phyloP scores from a whole-genome alignment of 1,140 invertebrate species.

The Leptopilina clavipes region DNA sequence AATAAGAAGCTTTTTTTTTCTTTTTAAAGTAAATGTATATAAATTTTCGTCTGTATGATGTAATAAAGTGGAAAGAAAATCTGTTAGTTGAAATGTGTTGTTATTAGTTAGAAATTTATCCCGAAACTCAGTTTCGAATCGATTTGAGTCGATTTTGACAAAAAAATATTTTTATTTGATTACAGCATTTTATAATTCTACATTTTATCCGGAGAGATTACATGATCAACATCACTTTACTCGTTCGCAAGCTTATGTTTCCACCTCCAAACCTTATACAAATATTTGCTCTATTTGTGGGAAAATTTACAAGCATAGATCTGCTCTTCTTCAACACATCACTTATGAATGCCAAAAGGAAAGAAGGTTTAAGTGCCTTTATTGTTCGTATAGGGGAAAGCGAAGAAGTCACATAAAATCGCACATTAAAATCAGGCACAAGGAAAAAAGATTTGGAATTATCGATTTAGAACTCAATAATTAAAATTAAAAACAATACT shows the following conservation, averaged over 20 bases:
- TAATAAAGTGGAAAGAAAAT: too few species aligned
- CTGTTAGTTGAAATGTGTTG: too few species aligned
- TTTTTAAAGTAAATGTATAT: too few species aligned
- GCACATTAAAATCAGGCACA: slow-evolving; percentile 62
- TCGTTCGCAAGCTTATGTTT: slow-evolving; percentile 16
- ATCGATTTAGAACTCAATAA: slow-evolving; percentile 11
- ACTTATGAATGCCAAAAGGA: slow-evolving; percentile 77
- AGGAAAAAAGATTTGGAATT: neutral
- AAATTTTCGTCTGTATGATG: too few species aligned
- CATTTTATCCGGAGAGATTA: slow-evolving; percentile 1
- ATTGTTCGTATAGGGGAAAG: slow-evolving; percentile 74
- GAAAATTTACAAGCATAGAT: slow-evolving; percentile 74
- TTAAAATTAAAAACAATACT: neutral
- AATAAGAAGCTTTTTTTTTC: too few species aligned
- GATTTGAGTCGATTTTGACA: too few species aligned
- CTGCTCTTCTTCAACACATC: slow-evolving; percentile 69
- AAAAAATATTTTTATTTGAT: neutral
- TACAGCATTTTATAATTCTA: neutral
- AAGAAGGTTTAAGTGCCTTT: slow-evolving; percentile 76
- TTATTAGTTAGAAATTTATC: too few species aligned
- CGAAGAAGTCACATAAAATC: slow-evolving; percentile 72
- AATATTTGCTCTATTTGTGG: slow-evolving; percentile 60
- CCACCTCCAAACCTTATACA: slow-evolving; percentile 31
- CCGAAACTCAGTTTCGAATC: neutral
- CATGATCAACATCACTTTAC: slow-evolving; percentile 25